A percentile compares a stretch with the other conserved stretches of the same genome.
These are phyloP conservation scores for Peromyscus polionotus DNA, from an alignment of 2,113 vertebrate genomes.

Conservation along the genomic window DNA sequence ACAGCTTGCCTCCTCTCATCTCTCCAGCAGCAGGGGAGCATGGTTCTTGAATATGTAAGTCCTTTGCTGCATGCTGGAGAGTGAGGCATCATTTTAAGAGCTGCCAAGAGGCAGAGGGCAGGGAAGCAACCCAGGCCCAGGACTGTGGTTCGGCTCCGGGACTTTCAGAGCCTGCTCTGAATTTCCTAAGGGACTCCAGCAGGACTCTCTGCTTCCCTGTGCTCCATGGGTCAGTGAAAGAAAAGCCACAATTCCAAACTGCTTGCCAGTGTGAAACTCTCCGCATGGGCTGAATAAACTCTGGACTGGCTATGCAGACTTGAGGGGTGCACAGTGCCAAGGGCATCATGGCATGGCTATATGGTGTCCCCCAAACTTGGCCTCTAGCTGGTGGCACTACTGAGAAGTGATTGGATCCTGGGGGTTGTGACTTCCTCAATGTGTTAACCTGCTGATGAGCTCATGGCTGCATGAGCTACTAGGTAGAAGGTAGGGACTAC, in stretches of 20 bases:
- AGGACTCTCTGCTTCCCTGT: not conserved
- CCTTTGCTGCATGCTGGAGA: not conserved
- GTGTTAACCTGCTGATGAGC: not conserved
- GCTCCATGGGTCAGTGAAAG: not conserved
- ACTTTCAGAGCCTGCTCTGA: too few species aligned
- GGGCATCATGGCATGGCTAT: not conserved
- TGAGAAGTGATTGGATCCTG: too few species aligned
- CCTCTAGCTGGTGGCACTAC: not conserved
- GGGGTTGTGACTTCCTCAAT: not conserved
- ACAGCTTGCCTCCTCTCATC: not conserved
- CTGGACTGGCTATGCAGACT: not conserved
- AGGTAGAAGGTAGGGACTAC: not conserved
- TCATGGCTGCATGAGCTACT: not conserved
- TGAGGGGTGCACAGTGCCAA: not conserved
- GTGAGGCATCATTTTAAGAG: not conserved
- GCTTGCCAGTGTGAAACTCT: not conserved
- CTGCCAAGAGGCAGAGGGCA: accelerated
- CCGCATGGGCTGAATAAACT: accelerated
- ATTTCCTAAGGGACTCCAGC: too few species aligned
- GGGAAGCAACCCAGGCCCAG: not conserved
- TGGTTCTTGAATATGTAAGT: not conserved
- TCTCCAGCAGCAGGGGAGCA: not conserved
- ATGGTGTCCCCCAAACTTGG: not conserved
- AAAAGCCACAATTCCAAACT: not conserved
- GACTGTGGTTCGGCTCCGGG: not conserved